These are phyloP conservation scores for Apantesis nais DNA, from an alignment of 2,888 invertebrate genomes.

Conservation along the genomic window DNA sequence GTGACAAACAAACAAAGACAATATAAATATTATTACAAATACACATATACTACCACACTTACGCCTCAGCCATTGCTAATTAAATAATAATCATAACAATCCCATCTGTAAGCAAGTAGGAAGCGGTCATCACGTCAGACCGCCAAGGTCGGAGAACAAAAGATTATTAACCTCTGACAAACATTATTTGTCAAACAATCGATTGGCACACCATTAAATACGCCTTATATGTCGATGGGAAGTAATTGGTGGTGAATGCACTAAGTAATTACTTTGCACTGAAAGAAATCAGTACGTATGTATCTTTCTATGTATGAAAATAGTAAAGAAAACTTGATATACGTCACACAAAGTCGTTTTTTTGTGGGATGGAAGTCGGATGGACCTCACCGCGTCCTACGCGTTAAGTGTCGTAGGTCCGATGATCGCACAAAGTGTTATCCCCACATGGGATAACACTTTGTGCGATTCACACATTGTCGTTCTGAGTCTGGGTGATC, in stretches of 20 bases:
- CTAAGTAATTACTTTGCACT: constrained; percentile 8
- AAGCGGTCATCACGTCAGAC: constrained; percentile 46
- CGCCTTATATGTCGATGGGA: constrained; percentile 9
- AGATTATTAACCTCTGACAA: constrained; percentile 66
- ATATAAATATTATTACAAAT: neutral
- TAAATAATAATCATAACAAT: neutral
- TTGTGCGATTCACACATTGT: too few relatives aligned
- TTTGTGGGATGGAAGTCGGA: too few relatives aligned
- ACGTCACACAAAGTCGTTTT: too few relatives aligned
- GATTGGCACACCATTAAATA: constrained; percentile 9
- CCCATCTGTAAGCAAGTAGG: constrained; percentile 23
- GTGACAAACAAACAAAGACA: too few relatives aligned
- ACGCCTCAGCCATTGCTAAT: neutral
- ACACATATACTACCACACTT: neutral
- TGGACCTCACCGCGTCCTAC: too few relatives aligned
- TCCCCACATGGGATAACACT: too few relatives aligned
- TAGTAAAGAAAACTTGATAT: neutral
- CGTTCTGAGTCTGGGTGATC: too few relatives aligned
- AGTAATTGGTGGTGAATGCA: neutral
- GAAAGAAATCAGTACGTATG: neutral
- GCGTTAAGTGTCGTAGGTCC: too few relatives aligned
- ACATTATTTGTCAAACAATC: constrained; percentile 21
- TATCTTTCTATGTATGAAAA: neutral
- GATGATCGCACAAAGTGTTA: too few relatives aligned
- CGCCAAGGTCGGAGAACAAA: constrained; percentile 59